Conservation (phyloP, 2,888 invertebrate species). For the Drosophila kuntzei region DNA sequence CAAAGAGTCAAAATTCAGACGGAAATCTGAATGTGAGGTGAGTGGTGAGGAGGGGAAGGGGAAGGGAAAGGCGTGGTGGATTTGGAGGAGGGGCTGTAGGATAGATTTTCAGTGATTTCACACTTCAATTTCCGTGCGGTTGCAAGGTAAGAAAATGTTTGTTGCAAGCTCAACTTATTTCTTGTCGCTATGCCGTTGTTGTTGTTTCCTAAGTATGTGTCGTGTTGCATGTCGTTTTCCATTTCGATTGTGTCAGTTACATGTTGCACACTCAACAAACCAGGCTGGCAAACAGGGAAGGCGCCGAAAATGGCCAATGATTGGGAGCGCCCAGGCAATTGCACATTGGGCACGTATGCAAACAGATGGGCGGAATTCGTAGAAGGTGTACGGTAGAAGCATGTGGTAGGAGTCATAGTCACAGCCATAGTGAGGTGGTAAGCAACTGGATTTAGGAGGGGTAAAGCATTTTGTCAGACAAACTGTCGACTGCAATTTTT, state of each 20-base stretch:
- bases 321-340: slow-evolving; percentile 73
- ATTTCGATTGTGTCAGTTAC: slow-evolving; percentile 81
- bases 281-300: slow-evolving; percentile 13
- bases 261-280: slow-evolving; percentile 65
- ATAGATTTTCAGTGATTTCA: slow-evolving; percentile 58
- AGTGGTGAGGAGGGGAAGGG: background rate
- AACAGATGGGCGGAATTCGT: slow-evolving; percentile 51
- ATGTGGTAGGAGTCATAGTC: too few relatives aligned
- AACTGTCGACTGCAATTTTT: slow-evolving; percentile 73
- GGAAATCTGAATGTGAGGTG: slow-evolving; percentile 47
- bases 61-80: background rate
- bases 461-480: slow-evolving; percentile 52
- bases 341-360: slow-evolving; percentile 80
- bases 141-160: slow-evolving; percentile 58
- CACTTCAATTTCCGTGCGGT: slow-evolving; percentile 76
- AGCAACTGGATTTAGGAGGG: background rate
- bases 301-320: slow-evolving; percentile 53
- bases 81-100: slow-evolving; percentile 4
- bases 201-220: slow-evolving; percentile 48
- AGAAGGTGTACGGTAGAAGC: background rate
- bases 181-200: slow-evolving; percentile 35
- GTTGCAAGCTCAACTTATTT: slow-evolving; percentile 51
- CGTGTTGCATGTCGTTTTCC: slow-evolving; percentile 78
- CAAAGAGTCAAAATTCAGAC: slow-evolving; percentile 66
- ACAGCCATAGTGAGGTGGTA: background rate